Base-by-base conservation (phyloP, 1,140 invertebrate species). In the Orius insidiosus region DNA sequence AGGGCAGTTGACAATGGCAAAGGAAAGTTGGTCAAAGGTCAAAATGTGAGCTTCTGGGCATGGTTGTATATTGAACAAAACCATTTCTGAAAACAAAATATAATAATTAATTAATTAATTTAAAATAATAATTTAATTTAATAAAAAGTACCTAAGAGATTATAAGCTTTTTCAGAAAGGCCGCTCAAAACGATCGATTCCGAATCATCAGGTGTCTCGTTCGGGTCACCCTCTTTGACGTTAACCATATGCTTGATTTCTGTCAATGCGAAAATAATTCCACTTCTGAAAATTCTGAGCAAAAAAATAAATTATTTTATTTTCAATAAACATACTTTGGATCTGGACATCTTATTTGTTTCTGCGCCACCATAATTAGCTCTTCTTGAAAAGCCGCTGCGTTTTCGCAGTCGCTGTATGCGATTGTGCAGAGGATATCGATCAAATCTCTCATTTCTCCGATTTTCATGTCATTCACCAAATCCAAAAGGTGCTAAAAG, bases 1-100 rank as follows among this genome's bases (percentile, higher is more conserved):
- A 49, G 63, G 43, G 38, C 59, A 56, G 45, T 63, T 56, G 18
- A 59, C 58, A 41, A 80, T 63, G 37, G 81, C 61, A 45, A n/a
- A 61, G 9, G 72, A 69, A 18, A 85, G 58, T 58, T 81, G 75
- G 63, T 85, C 81, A 58, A 79, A 82, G 56, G 77, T 81, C 13
- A 83, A 63, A 13, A 71, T 73, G 51, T 73, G 61, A 40, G 61
- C 61, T 52, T 61, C 60, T 14, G 56, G 53, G 52, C 59, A 62
- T 9, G 48, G 54, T 53, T 58, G 60, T 0, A 65, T 59, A 34
- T 54, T 58, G 11, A 40, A 52, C 24, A 59, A 34, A 9, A 66
- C 59, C 46, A 61, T 57, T 15, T 62, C 65, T 68, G 42, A 33
- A 55, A 53, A 51, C 51, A 34, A 54, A 44, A 38, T n/a, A n/a